A percentile compares a stretch with the other conserved stretches of the same genome.
These are phyloP conservation scores for Rhea pennata DNA, from an alignment of 2,113 vertebrate genomes.

Conservation along the genomic window DNA sequence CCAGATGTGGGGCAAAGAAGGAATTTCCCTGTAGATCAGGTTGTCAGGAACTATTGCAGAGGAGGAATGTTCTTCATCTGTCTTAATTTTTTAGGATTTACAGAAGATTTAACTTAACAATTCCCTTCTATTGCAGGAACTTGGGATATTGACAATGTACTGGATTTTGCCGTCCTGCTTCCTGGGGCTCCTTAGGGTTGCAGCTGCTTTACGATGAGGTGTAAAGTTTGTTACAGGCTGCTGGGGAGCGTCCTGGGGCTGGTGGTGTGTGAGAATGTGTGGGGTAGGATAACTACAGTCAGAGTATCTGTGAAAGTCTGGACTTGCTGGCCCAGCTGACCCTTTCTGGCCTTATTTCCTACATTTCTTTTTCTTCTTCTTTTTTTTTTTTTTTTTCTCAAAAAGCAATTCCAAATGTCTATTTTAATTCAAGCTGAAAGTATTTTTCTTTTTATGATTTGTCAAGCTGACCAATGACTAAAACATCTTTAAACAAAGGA, in stretches of 20 bases:
- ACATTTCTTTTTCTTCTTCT: background rate
- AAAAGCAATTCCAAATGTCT: background rate
- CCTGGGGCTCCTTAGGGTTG: conserved; percentile 13
- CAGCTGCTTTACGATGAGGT: conserved; percentile 54
- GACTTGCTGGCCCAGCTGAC: conserved; percentile 13
- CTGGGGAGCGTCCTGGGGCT: background rate
- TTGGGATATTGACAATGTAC: background rate
- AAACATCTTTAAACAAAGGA: background rate
- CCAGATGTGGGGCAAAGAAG: background rate
- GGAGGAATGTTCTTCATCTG: background rate
- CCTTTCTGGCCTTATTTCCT: background rate
- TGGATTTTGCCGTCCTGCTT: conserved; percentile 6
- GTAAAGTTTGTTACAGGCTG: conserved; percentile 13
- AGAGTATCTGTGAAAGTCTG: conserved; percentile 26
- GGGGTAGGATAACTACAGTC: background rate
- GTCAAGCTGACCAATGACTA: background rate
- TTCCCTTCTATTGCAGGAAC: background rate
- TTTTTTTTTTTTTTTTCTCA: too few species aligned
- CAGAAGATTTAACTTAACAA: background rate
- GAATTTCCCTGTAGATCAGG: background rate
- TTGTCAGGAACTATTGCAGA: background rate
- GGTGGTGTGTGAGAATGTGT: background rate
- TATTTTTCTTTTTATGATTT: background rate
- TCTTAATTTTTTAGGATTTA: background rate
- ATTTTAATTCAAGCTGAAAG: background rate